phyloP scores from a whole-genome alignment of 2,888 invertebrate species.

The Ecliptopera silaceata region DNA sequence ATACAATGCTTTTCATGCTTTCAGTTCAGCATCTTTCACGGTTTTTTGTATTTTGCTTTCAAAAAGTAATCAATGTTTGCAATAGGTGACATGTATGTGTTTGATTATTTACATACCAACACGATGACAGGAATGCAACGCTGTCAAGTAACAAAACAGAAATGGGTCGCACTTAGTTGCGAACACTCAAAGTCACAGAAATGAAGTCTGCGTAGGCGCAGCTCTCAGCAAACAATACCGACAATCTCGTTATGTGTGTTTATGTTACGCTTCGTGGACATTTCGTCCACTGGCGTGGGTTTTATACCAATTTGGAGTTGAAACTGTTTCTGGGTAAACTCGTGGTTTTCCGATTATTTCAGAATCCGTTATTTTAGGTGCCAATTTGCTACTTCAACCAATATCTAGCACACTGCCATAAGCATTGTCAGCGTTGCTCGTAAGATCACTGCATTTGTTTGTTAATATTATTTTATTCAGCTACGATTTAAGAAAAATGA shows the following conservation, averaged over 20 bases:
- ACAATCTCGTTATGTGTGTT: constrained; percentile 55
- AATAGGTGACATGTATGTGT: background rate
- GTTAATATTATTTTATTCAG: constrained; percentile 7
- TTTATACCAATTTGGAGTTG: constrained; percentile 56
- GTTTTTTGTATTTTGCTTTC: background rate
- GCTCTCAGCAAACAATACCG: constrained; percentile 43
- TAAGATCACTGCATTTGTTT: constrained; percentile 25
- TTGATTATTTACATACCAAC: background rate
- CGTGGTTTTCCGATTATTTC: constrained; percentile 71
- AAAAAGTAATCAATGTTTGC: background rate
- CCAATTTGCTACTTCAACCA: constrained; percentile 41
- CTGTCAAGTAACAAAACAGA: constrained; percentile 17
- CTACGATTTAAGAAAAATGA: constrained; percentile 13
- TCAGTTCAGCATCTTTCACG: background rate
- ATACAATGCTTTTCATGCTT: background rate
- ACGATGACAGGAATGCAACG: background rate
- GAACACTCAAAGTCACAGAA: constrained; percentile 30
- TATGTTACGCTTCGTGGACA: constrained; percentile 59
- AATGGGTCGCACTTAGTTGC: constrained; percentile 26
- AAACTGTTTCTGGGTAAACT: constrained; percentile 60
- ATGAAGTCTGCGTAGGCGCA: constrained; percentile 34
- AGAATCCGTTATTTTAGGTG: constrained; percentile 68
- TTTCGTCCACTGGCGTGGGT: constrained; percentile 53
- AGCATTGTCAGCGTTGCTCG: constrained; percentile 24
- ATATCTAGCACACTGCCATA: constrained; percentile 33